A percentile compares a stretch with the other conserved stretches of the same genome.
Conservation (phyloP, 2,113 vertebrate species). For the Galeopterus variegatus region DNA sequence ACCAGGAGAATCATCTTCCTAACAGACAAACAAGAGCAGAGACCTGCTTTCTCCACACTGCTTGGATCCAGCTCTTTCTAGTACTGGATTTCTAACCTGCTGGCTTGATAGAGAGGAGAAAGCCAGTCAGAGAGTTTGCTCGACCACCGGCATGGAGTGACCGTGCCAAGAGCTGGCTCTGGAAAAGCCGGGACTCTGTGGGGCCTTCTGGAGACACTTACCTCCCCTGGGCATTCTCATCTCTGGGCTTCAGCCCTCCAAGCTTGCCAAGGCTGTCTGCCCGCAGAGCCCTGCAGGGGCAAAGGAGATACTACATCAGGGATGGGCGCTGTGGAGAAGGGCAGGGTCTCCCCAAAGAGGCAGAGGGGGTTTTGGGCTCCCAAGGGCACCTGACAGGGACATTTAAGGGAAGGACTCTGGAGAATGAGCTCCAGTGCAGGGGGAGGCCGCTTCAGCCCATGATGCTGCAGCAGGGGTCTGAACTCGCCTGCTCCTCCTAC, state of each 20-base stretch:
- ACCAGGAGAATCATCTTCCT: neutral
- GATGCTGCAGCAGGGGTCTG: neutral
- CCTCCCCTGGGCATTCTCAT: conserved; percentile 45
- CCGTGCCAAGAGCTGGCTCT: neutral
- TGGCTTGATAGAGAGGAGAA: neutral
- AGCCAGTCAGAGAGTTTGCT: fast-evolving
- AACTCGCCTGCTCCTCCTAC: neutral
- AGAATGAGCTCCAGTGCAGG: neutral
- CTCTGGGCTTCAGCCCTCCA: neutral
- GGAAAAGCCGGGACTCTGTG: neutral
- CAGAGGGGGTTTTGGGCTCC: neutral
- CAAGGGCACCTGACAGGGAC: neutral
- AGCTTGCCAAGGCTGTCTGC: neutral
- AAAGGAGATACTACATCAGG: neutral
- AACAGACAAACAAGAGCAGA: neutral
- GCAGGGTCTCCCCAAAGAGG: neutral
- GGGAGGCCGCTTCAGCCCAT: neutral
- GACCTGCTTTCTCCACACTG: fast-evolving
- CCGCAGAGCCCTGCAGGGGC: neutral
- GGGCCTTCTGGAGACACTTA: neutral
- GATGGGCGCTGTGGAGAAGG: fast-evolving
- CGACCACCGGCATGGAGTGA: fast-evolving
- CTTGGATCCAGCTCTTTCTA: neutral
- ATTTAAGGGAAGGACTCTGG: neutral
- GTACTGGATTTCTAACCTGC: neutral